phyloP scores from a whole-genome alignment of 2,797 vertebrate species.

The Picus viridis region DNA sequence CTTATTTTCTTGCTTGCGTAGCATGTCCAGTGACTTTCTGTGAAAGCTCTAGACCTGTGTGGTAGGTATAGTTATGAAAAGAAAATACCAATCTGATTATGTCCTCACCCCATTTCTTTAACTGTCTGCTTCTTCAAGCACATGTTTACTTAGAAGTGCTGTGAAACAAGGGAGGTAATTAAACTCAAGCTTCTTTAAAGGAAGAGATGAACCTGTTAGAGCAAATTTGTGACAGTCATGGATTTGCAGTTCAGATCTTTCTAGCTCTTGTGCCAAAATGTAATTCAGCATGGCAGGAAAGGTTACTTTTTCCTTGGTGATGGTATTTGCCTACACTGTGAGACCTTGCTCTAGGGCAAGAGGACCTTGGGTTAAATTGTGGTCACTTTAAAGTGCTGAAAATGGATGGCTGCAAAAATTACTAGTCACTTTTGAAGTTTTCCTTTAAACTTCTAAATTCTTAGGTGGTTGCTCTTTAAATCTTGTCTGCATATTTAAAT shows the following conservation, averaged over 20 bases:
- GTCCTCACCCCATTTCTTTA: neutral
- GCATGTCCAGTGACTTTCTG: neutral
- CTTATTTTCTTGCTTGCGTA: neutral
- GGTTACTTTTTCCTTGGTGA: neutral
- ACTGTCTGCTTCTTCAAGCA: neutral
- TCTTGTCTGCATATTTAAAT: neutral
- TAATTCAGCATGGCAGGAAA: neutral
- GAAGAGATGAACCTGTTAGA: neutral
- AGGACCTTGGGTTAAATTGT: accelerated
- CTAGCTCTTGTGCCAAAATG: neutral
- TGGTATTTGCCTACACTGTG: neutral
- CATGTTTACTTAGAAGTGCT: neutral
- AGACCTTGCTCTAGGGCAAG: neutral
- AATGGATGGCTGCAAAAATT: neutral
- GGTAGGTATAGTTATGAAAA: neutral
- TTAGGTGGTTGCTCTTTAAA: neutral
- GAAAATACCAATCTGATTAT: neutral
- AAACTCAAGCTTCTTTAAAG: neutral
- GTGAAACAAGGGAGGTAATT: neutral
- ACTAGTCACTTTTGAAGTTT: neutral
- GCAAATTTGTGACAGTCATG: neutral
- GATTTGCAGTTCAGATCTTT: neutral
- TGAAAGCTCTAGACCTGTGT: neutral
- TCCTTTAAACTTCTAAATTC: neutral
- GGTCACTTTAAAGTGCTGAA: neutral